phyloP scores from a whole-genome alignment of 2,797 vertebrate species.

The Characodon lateralis region DNA sequence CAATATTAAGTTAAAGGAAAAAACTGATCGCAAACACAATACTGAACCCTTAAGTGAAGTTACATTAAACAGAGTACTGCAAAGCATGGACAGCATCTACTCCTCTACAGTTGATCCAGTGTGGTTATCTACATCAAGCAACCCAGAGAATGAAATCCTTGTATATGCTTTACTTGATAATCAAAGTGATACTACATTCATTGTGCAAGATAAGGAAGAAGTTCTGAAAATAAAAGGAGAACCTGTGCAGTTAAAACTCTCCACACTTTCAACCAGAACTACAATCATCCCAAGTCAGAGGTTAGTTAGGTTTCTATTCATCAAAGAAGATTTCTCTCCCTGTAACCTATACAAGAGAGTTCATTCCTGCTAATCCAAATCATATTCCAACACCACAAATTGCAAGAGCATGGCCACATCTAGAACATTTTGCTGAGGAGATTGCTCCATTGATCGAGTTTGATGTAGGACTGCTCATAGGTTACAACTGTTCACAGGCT shows the following conservation, averaged over 20 bases:
- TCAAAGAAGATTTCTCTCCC: neutral
- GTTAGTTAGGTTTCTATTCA: neutral
- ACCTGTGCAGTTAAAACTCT: slow-evolving; percentile 1
- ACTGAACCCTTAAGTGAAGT: slow-evolving; percentile 3
- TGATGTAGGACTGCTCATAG: too few relatives aligned
- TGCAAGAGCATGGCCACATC: slow-evolving; percentile 2
- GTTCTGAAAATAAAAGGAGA: neutral
- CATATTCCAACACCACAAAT: neutral
- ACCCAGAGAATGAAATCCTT: slow-evolving; percentile 28
- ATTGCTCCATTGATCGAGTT: too few relatives aligned
- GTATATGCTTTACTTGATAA: neutral
- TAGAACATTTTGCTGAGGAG: neutral
- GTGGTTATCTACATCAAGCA: slow-evolving; percentile 18
- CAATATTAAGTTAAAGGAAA: neutral
- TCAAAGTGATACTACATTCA: neutral
- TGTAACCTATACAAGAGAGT: neutral
- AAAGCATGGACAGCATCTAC: neutral
- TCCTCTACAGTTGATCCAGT: slow-evolving; percentile 16
- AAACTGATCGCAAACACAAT: neutral
- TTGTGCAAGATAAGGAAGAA: neutral
- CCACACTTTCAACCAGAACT: neutral
- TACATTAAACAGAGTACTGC: slow-evolving; percentile 18
- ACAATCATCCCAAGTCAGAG: neutral
- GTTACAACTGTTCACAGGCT: too few relatives aligned
- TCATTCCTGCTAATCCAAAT: slow-evolving; percentile 3